Evolutionary conservation across 2,113 vertebrate species (phyloP).

Genomic region (Rafetus swinhoei): DNA sequence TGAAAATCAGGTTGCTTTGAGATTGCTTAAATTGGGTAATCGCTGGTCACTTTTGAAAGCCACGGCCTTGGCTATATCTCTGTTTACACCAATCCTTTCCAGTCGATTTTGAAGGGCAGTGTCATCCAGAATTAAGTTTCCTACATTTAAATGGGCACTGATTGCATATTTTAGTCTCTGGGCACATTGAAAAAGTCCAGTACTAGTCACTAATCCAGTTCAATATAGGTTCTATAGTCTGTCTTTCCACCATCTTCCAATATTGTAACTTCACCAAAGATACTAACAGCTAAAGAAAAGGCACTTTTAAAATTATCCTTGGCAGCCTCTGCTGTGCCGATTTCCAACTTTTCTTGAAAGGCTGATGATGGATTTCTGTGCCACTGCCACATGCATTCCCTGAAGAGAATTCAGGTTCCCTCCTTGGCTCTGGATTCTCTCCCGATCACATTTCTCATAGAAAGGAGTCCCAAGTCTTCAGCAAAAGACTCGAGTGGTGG

Average conservation of each 20-base stretch:
- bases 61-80: not conserved
- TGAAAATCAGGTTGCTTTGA: not conserved
- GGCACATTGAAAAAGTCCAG: not conserved
- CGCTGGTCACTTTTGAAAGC: not conserved
- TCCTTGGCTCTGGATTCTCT: conserved; percentile 65
- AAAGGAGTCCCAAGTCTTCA: conserved; percentile 40
- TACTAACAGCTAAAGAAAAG: conserved; percentile 54
- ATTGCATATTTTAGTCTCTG: not conserved
- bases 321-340: conserved; percentile 36
- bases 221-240: not conserved
- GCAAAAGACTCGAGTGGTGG: conserved; percentile 24
- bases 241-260: conserved; percentile 35
- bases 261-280: conserved; percentile 49
- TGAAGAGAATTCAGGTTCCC: conserved; percentile 52
- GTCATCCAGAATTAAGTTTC: not conserved
- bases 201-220: not conserved
- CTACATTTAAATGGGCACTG: conserved; percentile 1
- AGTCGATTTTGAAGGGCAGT: not conserved
- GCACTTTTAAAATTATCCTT: conserved; percentile 50
- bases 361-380: conserved; percentile 56
- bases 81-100: not conserved
- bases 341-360: conserved; percentile 67
- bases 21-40: not conserved
- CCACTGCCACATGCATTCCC: conserved; percentile 44
- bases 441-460: conserved; percentile 66